Base-by-base conservation (phyloP, 1,140 invertebrate genomes). In the Temnothorax nylanderi region DNA sequence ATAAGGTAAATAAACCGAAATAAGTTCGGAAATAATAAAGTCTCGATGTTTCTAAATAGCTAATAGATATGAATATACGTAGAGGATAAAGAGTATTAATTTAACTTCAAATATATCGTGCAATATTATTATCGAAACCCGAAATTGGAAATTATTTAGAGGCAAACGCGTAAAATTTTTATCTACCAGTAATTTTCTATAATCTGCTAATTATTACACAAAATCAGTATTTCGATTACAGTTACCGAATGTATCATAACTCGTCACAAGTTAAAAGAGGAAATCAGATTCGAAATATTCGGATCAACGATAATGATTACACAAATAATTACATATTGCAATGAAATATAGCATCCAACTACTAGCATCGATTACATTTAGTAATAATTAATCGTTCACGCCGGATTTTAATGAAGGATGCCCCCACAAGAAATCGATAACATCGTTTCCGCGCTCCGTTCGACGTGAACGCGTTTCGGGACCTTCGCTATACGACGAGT, bases 301-400 rank as follows among this genome's bases (percentile, higher is more conserved):
- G 26, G 5, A 34, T 26, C 18, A 58, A 37, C 13, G n/a, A 51
- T 18, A 5, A 62, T 77, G 56, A 47, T 64, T 64, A 21, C n/a
- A 11, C 60, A 41, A 37, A 21, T 69, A 18, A n/a, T 56, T 56
- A 56, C 7, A 21, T 5, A 65, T 10, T 11, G 13, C 54, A 21
- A 49, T 58, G 44, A 75, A 37, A 21, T n/a, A n/a, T 18, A 37
- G n/a, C 44, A 37, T 75, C 41, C 37, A 44, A 21, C n/a, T n/a
- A 37, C n/a, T 60, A 34, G 51, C 47, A 34, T 32, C 41, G 49
- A 56, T 67, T 32, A 21, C 4, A 60, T 77, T 47, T 84, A 37
- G 37, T 18, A 34, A 84, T 84, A 84, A 84, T 84, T 75, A 84
- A 84, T 84, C 65, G 49, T 56, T 56, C 11, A 26, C 69, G 80